A percentile compares a stretch with the other conserved stretches of the same genome.
Conservation (phyloP, 2,888 invertebrate genomes). For the Heliconius hortense region DNA sequence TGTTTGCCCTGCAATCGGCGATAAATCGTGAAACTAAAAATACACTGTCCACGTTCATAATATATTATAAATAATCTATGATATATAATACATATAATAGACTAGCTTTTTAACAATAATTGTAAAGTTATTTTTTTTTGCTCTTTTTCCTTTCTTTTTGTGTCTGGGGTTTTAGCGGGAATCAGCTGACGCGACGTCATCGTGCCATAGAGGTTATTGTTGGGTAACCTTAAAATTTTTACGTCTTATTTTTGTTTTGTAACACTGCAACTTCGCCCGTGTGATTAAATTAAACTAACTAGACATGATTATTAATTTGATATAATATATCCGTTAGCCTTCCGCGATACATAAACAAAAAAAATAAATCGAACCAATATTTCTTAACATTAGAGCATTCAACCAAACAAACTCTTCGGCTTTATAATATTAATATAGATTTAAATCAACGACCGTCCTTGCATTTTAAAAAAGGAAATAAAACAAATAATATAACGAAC, state of each 20-base stretch:
- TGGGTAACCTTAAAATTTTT: conserved; percentile 34
- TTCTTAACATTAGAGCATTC: not conserved
- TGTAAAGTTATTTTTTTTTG: not conserved
- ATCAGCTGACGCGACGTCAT: conserved; percentile 50
- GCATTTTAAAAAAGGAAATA: not conserved
- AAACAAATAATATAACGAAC: conserved; percentile 13
- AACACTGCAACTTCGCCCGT: too few relatives aligned
- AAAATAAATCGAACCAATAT: not conserved
- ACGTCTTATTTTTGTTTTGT: not conserved
- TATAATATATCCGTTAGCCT: too few relatives aligned
- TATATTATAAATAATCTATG: too few relatives aligned
- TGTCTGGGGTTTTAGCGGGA: conserved; percentile 49
- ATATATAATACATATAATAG: too few relatives aligned
- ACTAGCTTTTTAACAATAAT: too few relatives aligned
- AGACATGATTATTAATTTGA: too few relatives aligned
- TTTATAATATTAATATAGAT: not conserved
- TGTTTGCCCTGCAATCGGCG: too few relatives aligned
- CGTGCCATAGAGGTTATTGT: conserved; percentile 22
- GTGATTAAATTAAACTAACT: too few relatives aligned
- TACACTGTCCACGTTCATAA: too few relatives aligned
- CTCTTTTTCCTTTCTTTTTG: conserved; percentile 30
- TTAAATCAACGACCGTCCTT: not conserved
- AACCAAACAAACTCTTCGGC: not conserved
- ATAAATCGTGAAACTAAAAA: too few relatives aligned
- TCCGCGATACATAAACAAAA: too few relatives aligned